Conservation (phyloP, 2,888 invertebrate species). For the Gnatocerus cornutus region DNA sequence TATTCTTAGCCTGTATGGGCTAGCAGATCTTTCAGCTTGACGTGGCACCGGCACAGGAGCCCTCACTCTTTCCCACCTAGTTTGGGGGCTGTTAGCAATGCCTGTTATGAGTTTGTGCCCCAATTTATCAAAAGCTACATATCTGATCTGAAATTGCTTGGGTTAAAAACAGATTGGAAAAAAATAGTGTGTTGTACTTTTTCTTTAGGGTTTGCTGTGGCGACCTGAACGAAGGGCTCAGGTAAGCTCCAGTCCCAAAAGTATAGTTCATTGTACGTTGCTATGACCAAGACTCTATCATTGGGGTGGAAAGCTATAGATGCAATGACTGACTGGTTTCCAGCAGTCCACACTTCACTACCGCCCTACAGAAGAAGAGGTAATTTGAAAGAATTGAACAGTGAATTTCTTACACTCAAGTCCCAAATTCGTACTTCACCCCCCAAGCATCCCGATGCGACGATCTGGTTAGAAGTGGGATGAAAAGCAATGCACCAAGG, state of each 20-base stretch:
- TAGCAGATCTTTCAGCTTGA: conserved; percentile 63
- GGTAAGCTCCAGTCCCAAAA: conserved; percentile 93
- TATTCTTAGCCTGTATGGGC: conserved; percentile 66
- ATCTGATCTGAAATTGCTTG: conserved; percentile 73
- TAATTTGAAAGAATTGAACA: not conserved
- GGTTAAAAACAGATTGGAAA: not conserved
- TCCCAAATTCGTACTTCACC: conserved; percentile 95
- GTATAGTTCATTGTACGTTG: conserved; percentile 87
- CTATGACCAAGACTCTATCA: conserved; percentile 88
- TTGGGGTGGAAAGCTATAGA: conserved; percentile 91
- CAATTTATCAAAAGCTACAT: conserved; percentile 87
- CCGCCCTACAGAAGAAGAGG: conserved; percentile 79
- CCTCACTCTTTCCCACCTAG: conserved; percentile 73
- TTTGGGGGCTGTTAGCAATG: conserved; percentile 79
- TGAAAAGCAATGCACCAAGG: conserved; percentile 95
- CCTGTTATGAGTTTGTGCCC: conserved; percentile 90
- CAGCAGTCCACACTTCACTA: conserved; percentile 87
- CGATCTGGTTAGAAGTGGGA: conserved; percentile 86
- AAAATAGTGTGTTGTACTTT: conserved; percentile 74
- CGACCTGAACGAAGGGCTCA: conserved; percentile 82
- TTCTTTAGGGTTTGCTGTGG: conserved; percentile 84
- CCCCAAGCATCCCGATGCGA: conserved; percentile 91
- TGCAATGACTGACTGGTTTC: conserved; percentile 84
- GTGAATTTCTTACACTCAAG: conserved; percentile 75
- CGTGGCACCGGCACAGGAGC: conserved; percentile 67